Evolutionary conservation across 2,797 vertebrate genomes (phyloP), one percentile per base, ranked within the genome.

Genomic region (Ara ararauna): DNA sequence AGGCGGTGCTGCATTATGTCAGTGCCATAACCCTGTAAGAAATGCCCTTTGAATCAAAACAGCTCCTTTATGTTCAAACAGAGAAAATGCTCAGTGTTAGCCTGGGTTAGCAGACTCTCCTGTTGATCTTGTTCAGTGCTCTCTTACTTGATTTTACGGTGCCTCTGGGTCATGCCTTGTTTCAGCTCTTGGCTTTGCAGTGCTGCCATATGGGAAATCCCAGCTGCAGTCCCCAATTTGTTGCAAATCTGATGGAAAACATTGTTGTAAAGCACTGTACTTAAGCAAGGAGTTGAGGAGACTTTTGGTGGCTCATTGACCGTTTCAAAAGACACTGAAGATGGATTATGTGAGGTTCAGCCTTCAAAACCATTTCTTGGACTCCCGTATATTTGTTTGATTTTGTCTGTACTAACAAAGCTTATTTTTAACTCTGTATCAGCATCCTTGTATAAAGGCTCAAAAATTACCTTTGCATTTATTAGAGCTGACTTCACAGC

Each of bases 241-340:
- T 45, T 65, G 53, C 23, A 68, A 34, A 67, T 83, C 51, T n/a
- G 26, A 32, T 81, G 45, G 76, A 88, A 75, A 66, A 56, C 3
- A 3, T 34, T 32, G 7, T 58, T 38, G 13, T 56, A 27, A 62
- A 71, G 27, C 1, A 0, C 30, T 60, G 1, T 0, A 3, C 18
- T 85, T 36, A 22, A 47, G 27, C 7, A 36, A 34, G 58, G 72
- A 53, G n/a, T 27, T 61, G 66, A 54, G 60, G 60, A 80, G 47
- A 30, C 23, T 27, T 61, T 19, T 8, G 26, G 34, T 29, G 48
- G 26, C 24, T 87, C 26, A 40, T 1, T 42, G 70, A 51, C 30
- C n/a, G 18, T 74, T 76, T 86, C 48, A 60, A 73, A 83, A 75
- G 36, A 42, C 34, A 9, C 54, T 53, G 67, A 75, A 36, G 62